Evolutionary conservation across 2,888 invertebrate species (phyloP).

Genomic region (Drosophila parthenogenetica): DNA sequence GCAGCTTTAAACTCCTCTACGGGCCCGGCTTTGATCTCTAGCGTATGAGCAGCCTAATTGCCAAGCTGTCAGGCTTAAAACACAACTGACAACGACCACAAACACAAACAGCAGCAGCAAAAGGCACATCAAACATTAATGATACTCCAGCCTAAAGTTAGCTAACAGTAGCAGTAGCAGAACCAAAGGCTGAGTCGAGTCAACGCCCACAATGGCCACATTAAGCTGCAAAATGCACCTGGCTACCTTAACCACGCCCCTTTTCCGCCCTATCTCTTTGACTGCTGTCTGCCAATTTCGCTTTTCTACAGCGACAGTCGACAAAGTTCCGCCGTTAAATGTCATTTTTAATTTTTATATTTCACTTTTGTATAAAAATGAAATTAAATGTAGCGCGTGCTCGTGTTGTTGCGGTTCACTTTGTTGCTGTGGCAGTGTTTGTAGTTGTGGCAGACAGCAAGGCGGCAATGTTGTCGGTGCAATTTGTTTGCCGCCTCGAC

Average conservation of each 20-base stretch:
- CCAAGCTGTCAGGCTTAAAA: slow-evolving; percentile 32
- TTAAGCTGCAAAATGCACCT: slow-evolving; percentile 36
- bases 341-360: slow-evolving; percentile 74
- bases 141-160: slow-evolving; percentile 45
- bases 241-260: neutral
- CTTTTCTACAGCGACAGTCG: slow-evolving; percentile 47
- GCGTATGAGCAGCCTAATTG: slow-evolving; percentile 39
- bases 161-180: slow-evolving; percentile 8
- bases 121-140: slow-evolving; percentile 50
- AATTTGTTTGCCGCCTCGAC: slow-evolving; percentile 58
- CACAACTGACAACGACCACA: slow-evolving; percentile 30
- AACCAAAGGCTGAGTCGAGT: slow-evolving; percentile 7
- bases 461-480: slow-evolving; percentile 47
- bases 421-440: slow-evolving; percentile 19
- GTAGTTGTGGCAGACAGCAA: slow-evolving; percentile 49
- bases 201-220: slow-evolving; percentile 42
- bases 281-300: neutral
- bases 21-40: slow-evolving; percentile 21
- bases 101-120: slow-evolving; percentile 21
- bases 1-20: neutral
- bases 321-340: slow-evolving; percentile 75
- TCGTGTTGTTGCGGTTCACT: slow-evolving; percentile 26
- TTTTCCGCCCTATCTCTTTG: neutral
- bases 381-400: slow-evolving; percentile 59
- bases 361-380: slow-evolving; percentile 75